Percentiles rank a stretch among this genome's conserved stretches.
These are phyloP conservation scores for Empis livida DNA, from an alignment of 2,888 invertebrate genomes.

Conservation along the genomic window DNA sequence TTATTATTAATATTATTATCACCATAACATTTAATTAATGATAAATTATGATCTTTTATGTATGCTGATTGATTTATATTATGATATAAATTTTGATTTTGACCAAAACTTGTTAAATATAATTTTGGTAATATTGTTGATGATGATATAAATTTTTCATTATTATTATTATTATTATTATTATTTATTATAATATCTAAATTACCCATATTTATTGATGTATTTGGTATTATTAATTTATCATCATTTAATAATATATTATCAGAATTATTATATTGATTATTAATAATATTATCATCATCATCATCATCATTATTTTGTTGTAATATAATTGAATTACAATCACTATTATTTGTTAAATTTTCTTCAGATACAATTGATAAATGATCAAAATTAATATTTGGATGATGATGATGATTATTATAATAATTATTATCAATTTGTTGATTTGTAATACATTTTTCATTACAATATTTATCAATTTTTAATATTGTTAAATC, in stretches of 20 bases:
- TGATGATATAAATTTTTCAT: too few relatives aligned
- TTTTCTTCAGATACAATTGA: conserved; percentile 66
- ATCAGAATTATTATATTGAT: too few relatives aligned
- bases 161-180: too few relatives aligned
- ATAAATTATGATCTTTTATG: conserved; percentile 21
- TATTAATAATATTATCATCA: neutral
- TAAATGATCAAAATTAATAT: conserved; percentile 54
- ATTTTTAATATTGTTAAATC: conserved; percentile 3
- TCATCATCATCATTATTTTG: conserved; percentile 16
- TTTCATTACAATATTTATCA: conserved; percentile 10
- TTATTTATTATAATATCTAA: too few relatives aligned
- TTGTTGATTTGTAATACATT: conserved; percentile 6
- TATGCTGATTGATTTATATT: conserved; percentile 13
- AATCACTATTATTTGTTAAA: conserved; percentile 30
- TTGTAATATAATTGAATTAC: conserved; percentile 10
- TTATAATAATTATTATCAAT: conserved; percentile 7
- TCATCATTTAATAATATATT: too few relatives aligned
- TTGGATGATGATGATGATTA: conserved; percentile 34
- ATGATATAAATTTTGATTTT: conserved; percentile 5
- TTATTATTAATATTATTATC: conserved; percentile 8
- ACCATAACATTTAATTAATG: conserved; percentile 20
- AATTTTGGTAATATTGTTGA: too few relatives aligned
- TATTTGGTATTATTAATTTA: too few relatives aligned
- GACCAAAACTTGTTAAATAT: too few relatives aligned
- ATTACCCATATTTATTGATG: too few relatives aligned